These are phyloP conservation scores for Gnatocerus cornutus DNA, from an alignment of 2,888 invertebrate species.

Conservation along the genomic window DNA sequence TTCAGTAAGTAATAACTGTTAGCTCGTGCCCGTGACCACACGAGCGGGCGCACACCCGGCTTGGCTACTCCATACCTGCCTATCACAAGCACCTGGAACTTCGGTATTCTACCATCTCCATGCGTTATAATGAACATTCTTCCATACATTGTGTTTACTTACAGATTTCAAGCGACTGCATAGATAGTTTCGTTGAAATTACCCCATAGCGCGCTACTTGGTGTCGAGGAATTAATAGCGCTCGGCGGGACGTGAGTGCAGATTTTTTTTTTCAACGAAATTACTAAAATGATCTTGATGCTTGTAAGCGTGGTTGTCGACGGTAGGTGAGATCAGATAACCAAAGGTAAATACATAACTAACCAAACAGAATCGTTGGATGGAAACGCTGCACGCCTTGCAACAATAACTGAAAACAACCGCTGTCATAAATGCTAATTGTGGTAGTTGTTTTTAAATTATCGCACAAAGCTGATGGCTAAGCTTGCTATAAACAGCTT, in stretches of 20 bases:
- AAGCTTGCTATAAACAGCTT: too few relatives aligned
- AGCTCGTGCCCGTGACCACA: conserved; percentile 45
- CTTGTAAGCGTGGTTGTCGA: background rate
- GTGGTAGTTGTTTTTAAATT: too few relatives aligned
- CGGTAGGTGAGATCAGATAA: background rate
- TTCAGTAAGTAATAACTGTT: conserved; percentile 41
- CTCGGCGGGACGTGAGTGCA: conserved; percentile 7
- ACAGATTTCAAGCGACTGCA: background rate
- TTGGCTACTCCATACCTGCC: conserved; percentile 30
- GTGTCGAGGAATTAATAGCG: conserved; percentile 4
- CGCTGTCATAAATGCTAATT: too few relatives aligned
- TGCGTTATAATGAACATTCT: conserved; percentile 13
- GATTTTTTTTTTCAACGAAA: background rate
- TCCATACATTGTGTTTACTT: conserved; percentile 6
- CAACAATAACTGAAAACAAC: too few relatives aligned
- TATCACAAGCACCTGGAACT: conserved; percentile 43
- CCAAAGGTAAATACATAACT: too few relatives aligned
- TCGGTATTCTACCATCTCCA: conserved; percentile 29
- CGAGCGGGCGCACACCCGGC: conserved; percentile 39
- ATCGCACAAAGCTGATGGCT: too few relatives aligned
- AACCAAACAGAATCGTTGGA: too few relatives aligned
- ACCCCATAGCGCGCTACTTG: background rate
- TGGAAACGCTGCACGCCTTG: too few relatives aligned
- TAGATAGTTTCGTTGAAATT: conserved; percentile 4
- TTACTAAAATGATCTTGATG: background rate